These are phyloP conservation scores for Lacerta agilis DNA, from an alignment of 2,797 vertebrate genomes.

Conservation along the genomic window DNA sequence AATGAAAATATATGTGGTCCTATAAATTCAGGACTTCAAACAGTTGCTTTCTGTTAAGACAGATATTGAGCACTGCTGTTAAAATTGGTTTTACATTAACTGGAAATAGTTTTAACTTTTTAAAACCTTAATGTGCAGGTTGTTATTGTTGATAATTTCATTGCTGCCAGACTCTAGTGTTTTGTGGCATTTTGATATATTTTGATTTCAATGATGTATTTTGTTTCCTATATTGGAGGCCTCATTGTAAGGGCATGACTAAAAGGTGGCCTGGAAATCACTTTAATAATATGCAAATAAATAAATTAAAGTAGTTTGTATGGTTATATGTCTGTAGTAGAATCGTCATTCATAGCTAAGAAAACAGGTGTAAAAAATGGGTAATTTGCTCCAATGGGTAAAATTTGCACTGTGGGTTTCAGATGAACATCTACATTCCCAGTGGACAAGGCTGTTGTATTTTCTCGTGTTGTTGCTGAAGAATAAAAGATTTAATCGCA, in stretches of 20 bases:
- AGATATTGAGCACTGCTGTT: too few relatives aligned
- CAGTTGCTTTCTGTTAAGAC: not conserved
- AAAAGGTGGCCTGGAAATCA: too few relatives aligned
- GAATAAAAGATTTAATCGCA: constrained; percentile 3
- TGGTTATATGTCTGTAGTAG: not conserved
- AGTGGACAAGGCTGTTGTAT: not conserved
- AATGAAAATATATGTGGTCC: too few relatives aligned
- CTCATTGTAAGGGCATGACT: too few relatives aligned
- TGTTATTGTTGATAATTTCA: too few relatives aligned
- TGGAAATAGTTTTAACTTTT: too few relatives aligned
- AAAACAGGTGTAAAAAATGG: not conserved
- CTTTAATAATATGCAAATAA: not conserved
- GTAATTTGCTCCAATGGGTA: not conserved
- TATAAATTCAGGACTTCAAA: not conserved
- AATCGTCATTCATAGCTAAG: not conserved
- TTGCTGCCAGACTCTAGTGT: too few relatives aligned
- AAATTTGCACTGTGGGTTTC: not conserved
- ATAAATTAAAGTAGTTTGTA: not conserved
- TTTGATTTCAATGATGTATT: too few relatives aligned
- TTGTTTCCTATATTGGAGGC: too few relatives aligned
- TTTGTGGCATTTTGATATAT: too few relatives aligned
- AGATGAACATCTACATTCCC: not conserved
- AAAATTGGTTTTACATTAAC: too few relatives aligned
- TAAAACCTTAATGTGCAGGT: too few relatives aligned
- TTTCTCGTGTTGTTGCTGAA: constrained; percentile 12